These are phyloP conservation scores for Cirrhinus molitorella DNA, from an alignment of 2,797 vertebrate genomes.

Conservation along the genomic window DNA sequence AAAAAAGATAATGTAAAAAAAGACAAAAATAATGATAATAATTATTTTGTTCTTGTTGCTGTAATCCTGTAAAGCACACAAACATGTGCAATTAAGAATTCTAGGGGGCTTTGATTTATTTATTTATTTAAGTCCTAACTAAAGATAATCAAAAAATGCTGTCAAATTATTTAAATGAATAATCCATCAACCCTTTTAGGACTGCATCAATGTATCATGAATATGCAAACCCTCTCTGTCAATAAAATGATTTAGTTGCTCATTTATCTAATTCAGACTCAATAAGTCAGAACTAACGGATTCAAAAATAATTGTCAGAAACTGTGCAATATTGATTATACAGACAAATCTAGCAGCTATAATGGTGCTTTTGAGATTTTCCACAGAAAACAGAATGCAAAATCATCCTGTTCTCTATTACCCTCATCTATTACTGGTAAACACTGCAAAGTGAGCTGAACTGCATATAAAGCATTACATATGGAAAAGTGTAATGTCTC, in stretches of 20 bases:
- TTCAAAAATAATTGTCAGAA: neutral
- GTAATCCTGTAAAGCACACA: constrained; percentile 30
- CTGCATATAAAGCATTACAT: neutral
- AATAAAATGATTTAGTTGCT: constrained; percentile 58
- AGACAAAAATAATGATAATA: constrained; percentile 43
- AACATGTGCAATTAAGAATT: constrained; percentile 6
- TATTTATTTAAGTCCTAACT: constrained; percentile 43
- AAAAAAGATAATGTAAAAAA: constrained; percentile 15
- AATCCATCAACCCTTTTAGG: constrained; percentile 69
- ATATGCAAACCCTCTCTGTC: constrained; percentile 68
- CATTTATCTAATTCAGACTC: neutral
- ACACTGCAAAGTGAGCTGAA: constrained; percentile 1
- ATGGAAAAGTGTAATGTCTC: neutral
- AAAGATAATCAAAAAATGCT: constrained; percentile 39
- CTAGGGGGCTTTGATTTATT: constrained; percentile 46
- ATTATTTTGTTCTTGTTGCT: constrained; percentile 54
- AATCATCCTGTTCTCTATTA: neutral
- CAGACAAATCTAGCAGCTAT: neutral
- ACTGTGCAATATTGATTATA: neutral
- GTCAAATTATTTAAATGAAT: constrained; percentile 65
- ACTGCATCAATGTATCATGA: constrained; percentile 73
- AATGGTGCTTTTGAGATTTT: neutral
- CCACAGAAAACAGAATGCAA: neutral
- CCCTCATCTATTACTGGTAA: neutral
- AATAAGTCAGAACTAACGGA: neutral